These are phyloP conservation scores for Drosophila neocordata DNA, from an alignment of 1,140 invertebrate species.

Conservation along the genomic window DNA sequence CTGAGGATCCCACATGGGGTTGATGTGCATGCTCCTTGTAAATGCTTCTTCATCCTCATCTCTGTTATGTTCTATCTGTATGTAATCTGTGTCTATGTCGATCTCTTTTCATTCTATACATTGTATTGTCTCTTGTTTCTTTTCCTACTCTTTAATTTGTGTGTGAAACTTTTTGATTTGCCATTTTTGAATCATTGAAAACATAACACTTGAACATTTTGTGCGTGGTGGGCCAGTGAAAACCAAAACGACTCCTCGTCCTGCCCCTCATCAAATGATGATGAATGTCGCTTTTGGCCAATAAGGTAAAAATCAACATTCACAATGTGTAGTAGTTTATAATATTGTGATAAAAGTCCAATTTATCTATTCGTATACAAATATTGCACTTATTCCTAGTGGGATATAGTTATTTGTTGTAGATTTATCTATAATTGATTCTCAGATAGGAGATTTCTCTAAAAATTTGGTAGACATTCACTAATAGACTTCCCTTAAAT, in stretches of 20 bases:
- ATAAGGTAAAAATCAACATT: constrained; percentile 78
- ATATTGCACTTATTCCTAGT: background rate
- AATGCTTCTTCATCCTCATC: constrained; percentile 56
- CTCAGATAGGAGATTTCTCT: background rate
- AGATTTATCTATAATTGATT: background rate
- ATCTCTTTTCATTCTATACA: constrained; percentile 25
- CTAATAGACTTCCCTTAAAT: background rate
- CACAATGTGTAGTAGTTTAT: constrained; percentile 49
- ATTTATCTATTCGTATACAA: background rate
- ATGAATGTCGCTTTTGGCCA: constrained; percentile 82
- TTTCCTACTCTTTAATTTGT: constrained; percentile 42
- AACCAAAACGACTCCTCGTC: constrained; percentile 67
- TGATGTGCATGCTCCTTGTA: constrained; percentile 44
- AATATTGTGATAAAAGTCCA: constrained; percentile 17
- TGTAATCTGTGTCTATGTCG: constrained; percentile 42
- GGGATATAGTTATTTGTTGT: background rate
- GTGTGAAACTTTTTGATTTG: constrained; percentile 61
- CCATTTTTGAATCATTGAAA: constrained; percentile 64
- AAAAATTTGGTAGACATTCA: background rate
- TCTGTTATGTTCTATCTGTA: constrained; percentile 36
- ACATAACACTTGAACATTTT: constrained; percentile 64
- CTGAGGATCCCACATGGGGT: constrained; percentile 1
- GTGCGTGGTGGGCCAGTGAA: constrained; percentile 62
- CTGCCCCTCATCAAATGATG: constrained; percentile 69
- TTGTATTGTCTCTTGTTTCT: constrained; percentile 34